Percentiles rank a stretch among this genome's conserved stretches.
Conservation (phyloP, 2,888 invertebrate genomes). For the Linhomoeus sp. region DNA sequence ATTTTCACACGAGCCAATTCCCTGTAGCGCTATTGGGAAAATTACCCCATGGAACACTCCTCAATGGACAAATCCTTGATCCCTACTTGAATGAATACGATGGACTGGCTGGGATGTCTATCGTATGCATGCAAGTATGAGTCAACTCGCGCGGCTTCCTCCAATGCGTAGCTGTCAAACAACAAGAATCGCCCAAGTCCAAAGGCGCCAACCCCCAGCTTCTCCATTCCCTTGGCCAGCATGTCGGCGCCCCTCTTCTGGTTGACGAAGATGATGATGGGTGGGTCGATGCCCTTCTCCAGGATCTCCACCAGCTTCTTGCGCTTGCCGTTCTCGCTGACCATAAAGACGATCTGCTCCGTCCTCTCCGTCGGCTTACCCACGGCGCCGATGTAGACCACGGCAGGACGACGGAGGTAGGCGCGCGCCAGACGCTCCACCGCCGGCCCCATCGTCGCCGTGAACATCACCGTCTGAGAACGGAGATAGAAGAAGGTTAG, state of each 20-base stretch:
- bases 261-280: slow-evolving; percentile 97
- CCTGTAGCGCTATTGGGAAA: too few species aligned
- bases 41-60: too few species aligned
- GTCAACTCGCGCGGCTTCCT: too few species aligned
- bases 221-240: slow-evolving; percentile 62
- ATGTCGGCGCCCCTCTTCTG: slow-evolving; percentile 99
- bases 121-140: too few species aligned
- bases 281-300: slow-evolving; percentile 71
- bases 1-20: too few species aligned
- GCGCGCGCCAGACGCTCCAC: slow-evolving; percentile 85
- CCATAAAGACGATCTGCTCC: slow-evolving; percentile 86
- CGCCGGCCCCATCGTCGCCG: slow-evolving; percentile 96
- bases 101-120: too few species aligned
- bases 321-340: slow-evolving; percentile 78
- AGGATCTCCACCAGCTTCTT: slow-evolving; percentile 86
- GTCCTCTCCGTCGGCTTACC: slow-evolving; percentile 94
- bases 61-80: too few species aligned
- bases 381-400: slow-evolving; percentile 85
- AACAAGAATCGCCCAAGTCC: too few species aligned
- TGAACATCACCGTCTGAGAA: slow-evolving; percentile 90
- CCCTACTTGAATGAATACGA: too few species aligned
- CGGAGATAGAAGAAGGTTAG: neutral
- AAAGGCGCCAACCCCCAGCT: slow-evolving; percentile 1
- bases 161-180: too few species aligned
- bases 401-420: slow-evolving; percentile 81